phyloP scores from a whole-genome alignment of 2,113 vertebrate species.

The Thymallus thymallus region DNA sequence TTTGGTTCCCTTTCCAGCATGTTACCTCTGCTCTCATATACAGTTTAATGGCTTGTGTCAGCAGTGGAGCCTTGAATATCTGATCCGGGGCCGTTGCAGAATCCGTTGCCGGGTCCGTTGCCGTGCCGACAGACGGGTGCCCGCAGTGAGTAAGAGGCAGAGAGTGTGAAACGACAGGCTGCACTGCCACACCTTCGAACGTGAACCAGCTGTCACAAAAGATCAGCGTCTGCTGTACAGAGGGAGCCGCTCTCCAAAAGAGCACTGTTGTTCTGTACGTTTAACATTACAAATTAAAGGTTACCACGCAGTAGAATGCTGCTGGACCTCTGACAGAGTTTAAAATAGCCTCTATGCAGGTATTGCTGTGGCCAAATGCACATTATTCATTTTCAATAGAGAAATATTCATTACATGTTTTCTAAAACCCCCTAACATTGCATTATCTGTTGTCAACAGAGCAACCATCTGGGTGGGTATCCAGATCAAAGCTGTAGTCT shows the following conservation, averaged over 20 bases:
- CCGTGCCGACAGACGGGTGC: no score
- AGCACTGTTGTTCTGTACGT: slow-evolving; percentile 52
- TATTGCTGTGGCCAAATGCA: neutral
- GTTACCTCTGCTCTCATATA: slow-evolving; percentile 25
- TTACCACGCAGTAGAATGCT: slow-evolving; percentile 51
- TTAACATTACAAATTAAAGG: slow-evolving; percentile 63
- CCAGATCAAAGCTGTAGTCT: slow-evolving; percentile 51
- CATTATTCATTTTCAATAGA: neutral
- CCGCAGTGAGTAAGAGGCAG: no score
- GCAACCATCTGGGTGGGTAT: slow-evolving; percentile 1
- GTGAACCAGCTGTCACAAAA: slow-evolving; percentile 59
- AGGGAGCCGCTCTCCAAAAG: slow-evolving; percentile 54
- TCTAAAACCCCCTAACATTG: neutral
- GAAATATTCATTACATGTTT: neutral
- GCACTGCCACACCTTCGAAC: slow-evolving; percentile 46
- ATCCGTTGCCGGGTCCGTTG: no score
- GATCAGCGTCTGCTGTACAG: slow-evolving; percentile 60
- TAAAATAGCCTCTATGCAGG: neutral
- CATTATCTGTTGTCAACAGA: slow-evolving; percentile 14
- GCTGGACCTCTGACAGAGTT: slow-evolving; percentile 11
- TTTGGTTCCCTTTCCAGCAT: neutral
- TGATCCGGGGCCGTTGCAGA: no score
- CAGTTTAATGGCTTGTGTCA: slow-evolving; percentile 27
- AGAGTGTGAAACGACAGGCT: no score
- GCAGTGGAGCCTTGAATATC: no score